These are phyloP conservation scores for Puffinus mauretanicus DNA, from an alignment of 2,113 vertebrate genomes.

Conservation along the genomic window DNA sequence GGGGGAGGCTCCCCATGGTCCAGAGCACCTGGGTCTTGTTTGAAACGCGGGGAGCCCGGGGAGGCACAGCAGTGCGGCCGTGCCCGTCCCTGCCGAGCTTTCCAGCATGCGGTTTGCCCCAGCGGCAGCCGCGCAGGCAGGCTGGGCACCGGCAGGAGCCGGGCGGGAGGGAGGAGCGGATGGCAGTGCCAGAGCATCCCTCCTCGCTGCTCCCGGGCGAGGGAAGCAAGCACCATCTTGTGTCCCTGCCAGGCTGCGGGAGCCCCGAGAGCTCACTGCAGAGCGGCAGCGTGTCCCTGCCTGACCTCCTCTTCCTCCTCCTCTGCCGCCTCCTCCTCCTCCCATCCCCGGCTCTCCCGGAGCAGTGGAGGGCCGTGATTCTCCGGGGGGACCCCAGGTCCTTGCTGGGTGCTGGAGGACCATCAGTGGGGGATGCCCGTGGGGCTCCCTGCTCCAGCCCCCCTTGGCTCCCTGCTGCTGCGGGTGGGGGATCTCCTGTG, in stretches of 20 bases:
- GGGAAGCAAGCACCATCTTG: conserved; percentile 44
- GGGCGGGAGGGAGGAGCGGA: background rate
- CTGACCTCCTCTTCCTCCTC: conserved; percentile 33
- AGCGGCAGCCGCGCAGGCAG: background rate
- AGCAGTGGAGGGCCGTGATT: background rate
- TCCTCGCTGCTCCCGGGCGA: background rate
- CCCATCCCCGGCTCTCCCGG: background rate
- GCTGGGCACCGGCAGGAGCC: background rate
- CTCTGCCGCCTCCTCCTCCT: background rate
- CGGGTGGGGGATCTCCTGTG: background rate
- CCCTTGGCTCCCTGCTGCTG: background rate
- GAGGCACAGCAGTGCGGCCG: background rate
- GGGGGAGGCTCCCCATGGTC: fast-evolving
- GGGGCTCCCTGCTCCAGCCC: background rate
- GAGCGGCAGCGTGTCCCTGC: conserved; percentile 36
- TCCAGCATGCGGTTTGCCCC: background rate
- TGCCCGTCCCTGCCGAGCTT: fast-evolving
- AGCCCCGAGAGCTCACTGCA: conserved; percentile 44
- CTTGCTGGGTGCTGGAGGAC: background rate
- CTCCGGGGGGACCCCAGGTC: background rate
- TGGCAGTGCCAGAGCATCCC: background rate
- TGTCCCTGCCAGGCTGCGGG: conserved; percentile 58
- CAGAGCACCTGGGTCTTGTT: background rate
- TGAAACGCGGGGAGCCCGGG: background rate
- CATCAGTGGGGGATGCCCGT: background rate